Evolutionary conservation across 2,888 invertebrate species (phyloP).

Genomic region (Muscina levida): DNA sequence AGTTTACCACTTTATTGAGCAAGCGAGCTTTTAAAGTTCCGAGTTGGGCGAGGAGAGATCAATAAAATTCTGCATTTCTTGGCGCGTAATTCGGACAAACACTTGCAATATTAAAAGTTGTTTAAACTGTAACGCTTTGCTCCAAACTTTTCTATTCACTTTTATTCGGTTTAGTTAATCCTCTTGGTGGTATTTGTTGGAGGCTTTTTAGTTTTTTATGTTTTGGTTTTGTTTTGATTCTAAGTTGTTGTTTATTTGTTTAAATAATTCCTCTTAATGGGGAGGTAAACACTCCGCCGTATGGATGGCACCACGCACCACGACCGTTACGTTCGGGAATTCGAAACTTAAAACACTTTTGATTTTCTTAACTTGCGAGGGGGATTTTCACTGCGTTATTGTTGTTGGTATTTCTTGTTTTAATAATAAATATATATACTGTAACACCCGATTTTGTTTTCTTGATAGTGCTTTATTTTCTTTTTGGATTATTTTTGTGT

Average conservation of each 20-base stretch:
- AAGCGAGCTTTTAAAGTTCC: slow-evolving; percentile 34
- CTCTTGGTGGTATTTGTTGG: background rate
- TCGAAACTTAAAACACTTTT: slow-evolving; percentile 57
- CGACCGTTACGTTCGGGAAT: no score
- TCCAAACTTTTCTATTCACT: slow-evolving; percentile 25
- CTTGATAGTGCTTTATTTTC: slow-evolving; percentile 8
- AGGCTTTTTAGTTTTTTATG: slow-evolving; percentile 3
- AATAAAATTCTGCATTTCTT: slow-evolving; percentile 43
- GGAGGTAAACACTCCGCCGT: slow-evolving; percentile 22
- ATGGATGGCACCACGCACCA: background rate
- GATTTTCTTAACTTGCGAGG: background rate
- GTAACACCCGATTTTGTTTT: slow-evolving; percentile 57
- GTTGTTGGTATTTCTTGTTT: slow-evolving; percentile 32
- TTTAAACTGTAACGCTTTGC: no score
- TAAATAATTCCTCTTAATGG: slow-evolving; percentile 45
- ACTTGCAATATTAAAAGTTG: background rate
- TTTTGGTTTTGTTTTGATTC: slow-evolving; percentile 32
- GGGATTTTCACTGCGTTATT: no score
- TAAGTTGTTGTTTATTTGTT: slow-evolving; percentile 57
- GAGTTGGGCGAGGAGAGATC: background rate
- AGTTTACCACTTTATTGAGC: background rate
- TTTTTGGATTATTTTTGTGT: slow-evolving; percentile 9
- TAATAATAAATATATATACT: no score
- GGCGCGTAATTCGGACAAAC: background rate
- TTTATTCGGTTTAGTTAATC: slow-evolving; percentile 24